These are phyloP conservation scores for Parnassius smintheus DNA, from an alignment of 2,888 invertebrate genomes.

Conservation along the genomic window DNA sequence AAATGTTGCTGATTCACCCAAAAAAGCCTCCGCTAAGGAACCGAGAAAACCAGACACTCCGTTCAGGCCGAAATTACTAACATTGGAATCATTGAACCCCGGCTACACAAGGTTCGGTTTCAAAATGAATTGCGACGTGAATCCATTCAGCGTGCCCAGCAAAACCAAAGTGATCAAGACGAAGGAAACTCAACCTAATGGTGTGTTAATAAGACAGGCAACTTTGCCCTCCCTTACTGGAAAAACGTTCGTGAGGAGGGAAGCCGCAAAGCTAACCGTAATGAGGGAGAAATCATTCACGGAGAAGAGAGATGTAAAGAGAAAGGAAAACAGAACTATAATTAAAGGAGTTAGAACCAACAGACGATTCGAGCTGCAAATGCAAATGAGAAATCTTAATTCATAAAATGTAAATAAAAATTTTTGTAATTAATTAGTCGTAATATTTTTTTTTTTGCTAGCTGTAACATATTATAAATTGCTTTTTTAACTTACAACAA, in stretches of 20 bases:
- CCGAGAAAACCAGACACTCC: constrained; percentile 43
- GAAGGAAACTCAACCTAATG: constrained; percentile 40
- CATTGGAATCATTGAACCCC: constrained; percentile 46
- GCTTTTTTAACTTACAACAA: not conserved
- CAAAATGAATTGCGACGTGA: constrained; percentile 64
- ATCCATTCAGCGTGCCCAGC: constrained; percentile 60
- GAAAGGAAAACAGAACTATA: constrained; percentile 67
- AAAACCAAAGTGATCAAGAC: constrained; percentile 36
- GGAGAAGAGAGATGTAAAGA: constrained; percentile 49
- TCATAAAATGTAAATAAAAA: constrained; percentile 1
- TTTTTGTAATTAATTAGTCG: not conserved
- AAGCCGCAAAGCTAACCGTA: constrained; percentile 54
- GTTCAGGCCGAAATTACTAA: constrained; percentile 42
- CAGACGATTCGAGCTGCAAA: constrained; percentile 86
- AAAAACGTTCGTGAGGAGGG: constrained; percentile 44
- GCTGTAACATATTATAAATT: not conserved
- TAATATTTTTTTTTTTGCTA: not conserved
- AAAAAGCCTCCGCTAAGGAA: constrained; percentile 27
- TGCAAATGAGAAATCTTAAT: constrained; percentile 82
- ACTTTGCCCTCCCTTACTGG: constrained; percentile 52
- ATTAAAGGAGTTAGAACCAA: constrained; percentile 87
- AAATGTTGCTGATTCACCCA: constrained; percentile 31
- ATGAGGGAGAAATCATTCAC: constrained; percentile 65
- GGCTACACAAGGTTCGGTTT: constrained; percentile 76
- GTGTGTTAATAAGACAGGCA: constrained; percentile 34